phyloP scores from a whole-genome alignment of 2,113 vertebrate genomes.

The Poeciliopsis retropinna region DNA sequence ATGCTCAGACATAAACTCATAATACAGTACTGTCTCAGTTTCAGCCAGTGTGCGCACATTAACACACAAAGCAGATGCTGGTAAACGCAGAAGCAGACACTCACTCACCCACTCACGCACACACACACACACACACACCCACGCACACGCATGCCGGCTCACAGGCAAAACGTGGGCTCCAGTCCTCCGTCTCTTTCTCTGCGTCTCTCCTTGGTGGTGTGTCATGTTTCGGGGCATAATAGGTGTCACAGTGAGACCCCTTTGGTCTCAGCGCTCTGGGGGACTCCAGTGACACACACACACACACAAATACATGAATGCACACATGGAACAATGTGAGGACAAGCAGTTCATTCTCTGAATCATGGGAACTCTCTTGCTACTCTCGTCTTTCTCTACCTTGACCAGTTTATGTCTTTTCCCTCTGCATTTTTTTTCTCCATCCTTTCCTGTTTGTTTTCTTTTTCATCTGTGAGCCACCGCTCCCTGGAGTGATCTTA shows the following conservation, averaged over 20 bases:
- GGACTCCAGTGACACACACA: conserved; percentile 62
- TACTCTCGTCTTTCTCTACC: conserved; percentile 59
- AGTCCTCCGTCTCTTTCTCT: conserved; percentile 25
- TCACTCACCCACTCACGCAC: conserved; percentile 19
- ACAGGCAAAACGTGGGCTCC: conserved; percentile 23
- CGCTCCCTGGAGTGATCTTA: conserved; percentile 32
- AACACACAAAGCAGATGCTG: conserved; percentile 31
- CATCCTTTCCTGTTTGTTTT: conserved; percentile 22
- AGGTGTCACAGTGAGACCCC: conserved; percentile 67
- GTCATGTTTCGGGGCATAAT: conserved; percentile 78
- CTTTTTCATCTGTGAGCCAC: conserved; percentile 11
- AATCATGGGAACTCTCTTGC: conserved; percentile 74
- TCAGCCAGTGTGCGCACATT: conserved; percentile 31
- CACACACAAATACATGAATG: conserved; percentile 9
- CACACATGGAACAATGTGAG: conserved; percentile 63
- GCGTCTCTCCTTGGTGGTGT: conserved; percentile 75
- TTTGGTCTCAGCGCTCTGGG: conserved; percentile 68
- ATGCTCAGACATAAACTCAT: conserved; percentile 42
- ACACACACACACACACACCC: conserved; percentile 9
- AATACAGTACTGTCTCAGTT: conserved; percentile 30
- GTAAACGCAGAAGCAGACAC: conserved; percentile 17
- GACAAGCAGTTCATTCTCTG: conserved; percentile 77
- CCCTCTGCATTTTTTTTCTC: conserved; percentile 44
- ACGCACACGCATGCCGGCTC: conserved; percentile 1
- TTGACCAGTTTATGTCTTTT: conserved; percentile 34